phyloP scores from a whole-genome alignment of 1,140 invertebrate genomes.

The Neoseiulus cucumeris region DNA sequence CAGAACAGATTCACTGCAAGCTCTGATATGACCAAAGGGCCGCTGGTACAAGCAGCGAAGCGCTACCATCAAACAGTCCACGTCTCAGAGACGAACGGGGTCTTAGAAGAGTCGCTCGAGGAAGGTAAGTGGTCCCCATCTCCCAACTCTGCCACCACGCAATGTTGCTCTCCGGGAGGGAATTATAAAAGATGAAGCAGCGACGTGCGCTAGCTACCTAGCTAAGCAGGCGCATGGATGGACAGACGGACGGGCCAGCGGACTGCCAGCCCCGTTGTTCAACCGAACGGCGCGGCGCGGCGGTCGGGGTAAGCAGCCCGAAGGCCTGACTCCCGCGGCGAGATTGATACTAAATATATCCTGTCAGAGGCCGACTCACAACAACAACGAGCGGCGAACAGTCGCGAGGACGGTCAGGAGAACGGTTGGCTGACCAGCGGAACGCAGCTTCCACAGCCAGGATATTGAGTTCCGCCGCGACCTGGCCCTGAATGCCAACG shows the following conservation, averaged over 20 bases:
- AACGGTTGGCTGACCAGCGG: neutral
- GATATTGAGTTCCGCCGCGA: neutral
- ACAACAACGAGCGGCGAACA: neutral
- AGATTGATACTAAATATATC: constrained; percentile 12
- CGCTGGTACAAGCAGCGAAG: too few relatives aligned
- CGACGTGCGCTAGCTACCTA: neutral
- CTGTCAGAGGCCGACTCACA: neutral
- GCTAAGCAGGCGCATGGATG: neutral
- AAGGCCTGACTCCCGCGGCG: neutral
- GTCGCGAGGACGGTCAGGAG: neutral
- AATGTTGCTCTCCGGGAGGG: neutral
- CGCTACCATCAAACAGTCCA: too few relatives aligned
- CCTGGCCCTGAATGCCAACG: constrained; percentile 2
- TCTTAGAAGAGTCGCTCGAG: too few relatives aligned
- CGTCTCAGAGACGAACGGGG: too few relatives aligned
- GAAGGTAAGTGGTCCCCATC: too few relatives aligned
- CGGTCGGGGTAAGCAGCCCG: neutral
- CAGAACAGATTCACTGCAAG: too few relatives aligned
- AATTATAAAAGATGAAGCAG: constrained; percentile 7
- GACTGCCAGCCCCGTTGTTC: too few relatives aligned
- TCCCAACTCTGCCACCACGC: too few relatives aligned
- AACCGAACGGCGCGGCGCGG: too few relatives aligned
- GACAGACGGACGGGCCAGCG: too few relatives aligned
- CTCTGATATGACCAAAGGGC: too few relatives aligned
- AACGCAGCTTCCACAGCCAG: neutral